A percentile compares a stretch with the other conserved stretches of the same genome.
These are phyloP conservation scores for Leptogaster cylindrica DNA, from an alignment of 2,888 invertebrate genomes.

Conservation along the genomic window DNA sequence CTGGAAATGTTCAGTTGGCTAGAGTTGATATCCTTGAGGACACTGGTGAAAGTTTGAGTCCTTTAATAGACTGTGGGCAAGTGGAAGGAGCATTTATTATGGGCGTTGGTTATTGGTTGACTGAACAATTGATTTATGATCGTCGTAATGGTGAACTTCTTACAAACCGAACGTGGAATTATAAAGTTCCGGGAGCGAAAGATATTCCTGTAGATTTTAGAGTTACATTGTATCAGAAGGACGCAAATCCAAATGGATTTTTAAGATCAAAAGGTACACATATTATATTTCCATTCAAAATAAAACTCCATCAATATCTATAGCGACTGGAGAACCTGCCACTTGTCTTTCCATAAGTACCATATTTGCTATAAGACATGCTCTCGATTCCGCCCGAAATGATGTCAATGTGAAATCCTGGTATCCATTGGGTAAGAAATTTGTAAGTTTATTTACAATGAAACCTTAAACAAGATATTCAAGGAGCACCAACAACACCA, in stretches of 20 bases:
- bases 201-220: constrained; percentile 81
- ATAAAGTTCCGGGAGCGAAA: constrained; percentile 77
- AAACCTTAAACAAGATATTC: too few species aligned
- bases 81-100: constrained; percentile 83
- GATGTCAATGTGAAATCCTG: constrained; percentile 65
- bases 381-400: constrained; percentile 70
- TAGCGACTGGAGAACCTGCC: constrained; percentile 73
- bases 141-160: constrained; percentile 70
- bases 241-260: constrained; percentile 70
- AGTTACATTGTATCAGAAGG: constrained; percentile 71
- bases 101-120: constrained; percentile 79
- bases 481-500: constrained; percentile 3
- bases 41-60: constrained; percentile 75
- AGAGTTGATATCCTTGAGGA: constrained; percentile 78
- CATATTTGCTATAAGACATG: constrained; percentile 72
- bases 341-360: constrained; percentile 65
- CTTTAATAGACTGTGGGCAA: constrained; percentile 76
- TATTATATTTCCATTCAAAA: not conserved
- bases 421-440: constrained; percentile 54
- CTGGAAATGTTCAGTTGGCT: constrained; percentile 73
- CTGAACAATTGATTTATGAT: constrained; percentile 73
- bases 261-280: constrained; percentile 67
- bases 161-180: constrained; percentile 82
- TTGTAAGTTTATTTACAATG: not conserved
- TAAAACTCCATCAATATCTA: constrained; percentile 49